phyloP scores from a whole-genome alignment of 2,113 vertebrate genomes.

The Chaetodon auriga region DNA sequence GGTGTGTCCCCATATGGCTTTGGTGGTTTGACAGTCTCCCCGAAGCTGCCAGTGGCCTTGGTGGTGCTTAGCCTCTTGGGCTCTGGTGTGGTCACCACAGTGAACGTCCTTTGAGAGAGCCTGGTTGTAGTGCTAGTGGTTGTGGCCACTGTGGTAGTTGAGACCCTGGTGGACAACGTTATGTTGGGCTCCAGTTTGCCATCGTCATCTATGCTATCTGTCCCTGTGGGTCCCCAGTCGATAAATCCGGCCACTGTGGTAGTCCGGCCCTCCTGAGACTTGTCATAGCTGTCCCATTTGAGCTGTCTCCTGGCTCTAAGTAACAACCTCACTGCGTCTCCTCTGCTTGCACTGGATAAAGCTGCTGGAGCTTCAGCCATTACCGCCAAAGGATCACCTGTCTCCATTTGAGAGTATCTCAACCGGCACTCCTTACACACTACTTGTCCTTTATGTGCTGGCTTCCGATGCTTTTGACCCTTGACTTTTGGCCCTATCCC shows the following conservation, averaged over 20 bases:
- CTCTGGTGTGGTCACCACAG: slow-evolving; percentile 78
- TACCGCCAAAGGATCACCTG: slow-evolving; percentile 52
- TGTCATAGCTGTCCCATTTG: slow-evolving; percentile 81
- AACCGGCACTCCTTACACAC: slow-evolving; percentile 76
- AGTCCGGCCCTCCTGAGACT: slow-evolving; percentile 83
- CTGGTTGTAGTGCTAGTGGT: slow-evolving; percentile 79
- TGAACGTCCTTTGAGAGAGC: slow-evolving; percentile 81
- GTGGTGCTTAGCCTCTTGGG: slow-evolving; percentile 83
- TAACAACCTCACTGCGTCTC: slow-evolving; percentile 68
- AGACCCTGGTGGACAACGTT: slow-evolving; percentile 76
- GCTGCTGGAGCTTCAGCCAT: slow-evolving; percentile 60
- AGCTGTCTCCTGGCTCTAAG: slow-evolving; percentile 83
- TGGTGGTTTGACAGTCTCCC: slow-evolving; percentile 83
- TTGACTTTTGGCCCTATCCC: slow-evolving; percentile 63
- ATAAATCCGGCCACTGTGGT: slow-evolving; percentile 87
- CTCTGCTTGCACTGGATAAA: slow-evolving; percentile 60
- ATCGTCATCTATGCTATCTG: slow-evolving; percentile 78
- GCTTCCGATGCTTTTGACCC: slow-evolving; percentile 70
- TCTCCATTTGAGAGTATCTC: slow-evolving; percentile 71
- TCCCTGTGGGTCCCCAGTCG: slow-evolving; percentile 87
- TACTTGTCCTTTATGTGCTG: slow-evolving; percentile 65
- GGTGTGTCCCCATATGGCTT: slow-evolving; percentile 84
- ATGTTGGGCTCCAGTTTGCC: slow-evolving; percentile 71
- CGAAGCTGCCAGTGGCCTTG: slow-evolving; percentile 71
- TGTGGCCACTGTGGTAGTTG: slow-evolving; percentile 76